phyloP scores from a whole-genome alignment of 2,113 vertebrate genomes.

The Tyrannus savana region DNA sequence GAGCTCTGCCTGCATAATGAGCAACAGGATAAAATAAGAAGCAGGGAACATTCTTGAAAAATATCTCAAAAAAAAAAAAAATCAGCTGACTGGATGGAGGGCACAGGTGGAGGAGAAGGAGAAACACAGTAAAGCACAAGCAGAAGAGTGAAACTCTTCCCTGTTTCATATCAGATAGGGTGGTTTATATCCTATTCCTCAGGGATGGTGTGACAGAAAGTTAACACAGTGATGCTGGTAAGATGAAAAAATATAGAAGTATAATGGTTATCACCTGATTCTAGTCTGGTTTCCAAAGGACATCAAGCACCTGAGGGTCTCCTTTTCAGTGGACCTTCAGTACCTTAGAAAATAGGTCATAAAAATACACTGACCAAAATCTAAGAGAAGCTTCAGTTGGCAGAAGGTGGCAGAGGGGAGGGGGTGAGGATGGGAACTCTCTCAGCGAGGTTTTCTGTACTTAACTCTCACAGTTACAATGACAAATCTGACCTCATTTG shows the following conservation, averaged over 20 bases:
- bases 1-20: not conserved
- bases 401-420: not conserved
- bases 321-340: not conserved
- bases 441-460: not conserved
- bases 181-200: not conserved
- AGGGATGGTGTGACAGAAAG: not conserved
- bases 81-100: not conserved
- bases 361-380: not conserved
- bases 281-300: not conserved
- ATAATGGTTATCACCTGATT: not conserved
- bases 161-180: not conserved
- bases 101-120: not conserved
- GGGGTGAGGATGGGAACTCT: not conserved
- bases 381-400: not conserved
- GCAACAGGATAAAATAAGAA: not conserved
- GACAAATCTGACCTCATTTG: not conserved
- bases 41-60: not conserved
- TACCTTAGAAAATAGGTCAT: not conserved
- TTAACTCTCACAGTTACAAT: not conserved
- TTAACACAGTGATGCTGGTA: not conserved
- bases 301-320: not conserved
- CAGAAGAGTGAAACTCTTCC: not conserved
- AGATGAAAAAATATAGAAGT: not conserved
- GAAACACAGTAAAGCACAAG: not conserved
- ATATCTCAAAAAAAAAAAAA: not conserved